A percentile compares a stretch with the other conserved stretches of the same genome.
Conservation (phyloP, 2,113 vertebrate species). For the Montifringilla adamsi region DNA sequence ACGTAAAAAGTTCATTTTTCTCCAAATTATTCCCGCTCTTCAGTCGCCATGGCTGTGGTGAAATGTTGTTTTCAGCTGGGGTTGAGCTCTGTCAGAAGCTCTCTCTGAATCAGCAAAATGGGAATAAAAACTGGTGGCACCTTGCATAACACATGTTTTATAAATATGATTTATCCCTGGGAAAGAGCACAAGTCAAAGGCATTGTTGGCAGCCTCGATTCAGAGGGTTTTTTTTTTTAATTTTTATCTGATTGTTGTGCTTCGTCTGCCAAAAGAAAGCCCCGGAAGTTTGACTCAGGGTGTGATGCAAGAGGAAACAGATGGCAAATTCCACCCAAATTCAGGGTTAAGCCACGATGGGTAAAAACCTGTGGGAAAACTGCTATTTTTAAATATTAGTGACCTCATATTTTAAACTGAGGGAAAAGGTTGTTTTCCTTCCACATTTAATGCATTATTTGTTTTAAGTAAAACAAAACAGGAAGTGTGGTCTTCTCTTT, state of each 20-base stretch:
- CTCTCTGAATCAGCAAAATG: background rate
- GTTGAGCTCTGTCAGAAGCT: background rate
- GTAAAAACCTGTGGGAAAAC: background rate
- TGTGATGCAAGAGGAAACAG: background rate
- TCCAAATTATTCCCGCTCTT: background rate
- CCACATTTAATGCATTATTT: rapidly evolving
- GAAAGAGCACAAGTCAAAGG: background rate
- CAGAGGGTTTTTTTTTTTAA: background rate
- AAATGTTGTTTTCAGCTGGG: background rate
- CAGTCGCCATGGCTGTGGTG: background rate
- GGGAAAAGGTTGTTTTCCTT: background rate
- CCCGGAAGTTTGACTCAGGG: background rate
- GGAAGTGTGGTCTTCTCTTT: background rate
- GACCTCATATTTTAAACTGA: background rate
- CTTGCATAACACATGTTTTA: background rate
- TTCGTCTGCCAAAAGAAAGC: background rate
- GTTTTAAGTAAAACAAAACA: background rate
- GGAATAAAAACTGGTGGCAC: background rate
- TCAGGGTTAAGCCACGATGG: background rate
- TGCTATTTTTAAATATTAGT: background rate
- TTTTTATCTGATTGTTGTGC: background rate
- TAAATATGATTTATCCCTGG: background rate
- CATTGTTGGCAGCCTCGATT: background rate
- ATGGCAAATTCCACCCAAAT: background rate
- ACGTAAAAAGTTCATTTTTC: background rate